phyloP scores from a whole-genome alignment of 2,888 invertebrate species.

The Nomada hirtipes region DNA sequence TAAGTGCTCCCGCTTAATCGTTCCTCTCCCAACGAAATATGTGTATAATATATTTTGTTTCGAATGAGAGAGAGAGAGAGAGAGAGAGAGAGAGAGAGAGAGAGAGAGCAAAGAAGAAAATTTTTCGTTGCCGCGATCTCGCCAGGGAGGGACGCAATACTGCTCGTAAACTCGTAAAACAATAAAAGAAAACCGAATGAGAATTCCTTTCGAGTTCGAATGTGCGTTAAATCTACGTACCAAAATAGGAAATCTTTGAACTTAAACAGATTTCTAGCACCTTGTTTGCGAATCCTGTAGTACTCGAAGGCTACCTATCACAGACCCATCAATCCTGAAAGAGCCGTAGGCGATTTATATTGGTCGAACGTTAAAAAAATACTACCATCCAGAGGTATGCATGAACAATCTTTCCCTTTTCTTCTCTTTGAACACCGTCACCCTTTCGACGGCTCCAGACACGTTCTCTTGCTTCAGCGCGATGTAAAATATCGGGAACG shows the following conservation, averaged over 20 bases:
- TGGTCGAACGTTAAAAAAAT: conserved; percentile 76
- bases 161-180: conserved; percentile 14
- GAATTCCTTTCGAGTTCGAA: conserved; percentile 34
- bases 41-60: background rate
- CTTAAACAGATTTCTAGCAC: conserved; percentile 70
- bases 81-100: background rate
- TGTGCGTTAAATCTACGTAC: conserved; percentile 52
- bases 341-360: conserved; percentile 64
- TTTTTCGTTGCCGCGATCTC: background rate
- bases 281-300: conserved; percentile 70
- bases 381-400: conserved; percentile 68
- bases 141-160: conserved; percentile 18
- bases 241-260: conserved; percentile 69
- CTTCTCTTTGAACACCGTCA: conserved; percentile 16
- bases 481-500: conserved; percentile 2
- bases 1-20: conserved; percentile 19
- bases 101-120: background rate
- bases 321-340: conserved; percentile 76
- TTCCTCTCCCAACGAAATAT: conserved; percentile 26
- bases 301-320: conserved; percentile 72
- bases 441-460: background rate
- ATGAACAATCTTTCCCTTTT: conserved; percentile 39
- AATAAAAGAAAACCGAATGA: conserved; percentile 29
- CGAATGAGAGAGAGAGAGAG: background rate
- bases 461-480: background rate